phyloP scores from a whole-genome alignment of 2,888 invertebrate genomes.

The Agrotis exclamationis region DNA sequence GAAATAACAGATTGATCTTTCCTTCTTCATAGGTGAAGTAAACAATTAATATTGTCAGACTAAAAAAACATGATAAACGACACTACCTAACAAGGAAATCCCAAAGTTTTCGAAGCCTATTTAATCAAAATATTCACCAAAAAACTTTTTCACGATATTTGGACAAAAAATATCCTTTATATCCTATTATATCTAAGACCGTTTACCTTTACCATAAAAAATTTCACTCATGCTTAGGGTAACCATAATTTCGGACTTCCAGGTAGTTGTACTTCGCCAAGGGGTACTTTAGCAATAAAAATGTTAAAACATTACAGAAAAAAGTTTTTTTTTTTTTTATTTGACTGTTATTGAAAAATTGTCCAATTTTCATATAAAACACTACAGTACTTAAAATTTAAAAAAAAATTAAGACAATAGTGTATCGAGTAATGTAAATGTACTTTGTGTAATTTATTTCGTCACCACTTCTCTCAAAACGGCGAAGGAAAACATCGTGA shows the following conservation, averaged over 20 bases:
- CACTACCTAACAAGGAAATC: not conserved
- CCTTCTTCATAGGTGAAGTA: not conserved
- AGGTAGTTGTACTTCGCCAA: no score
- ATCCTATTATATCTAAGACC: constrained; percentile 19
- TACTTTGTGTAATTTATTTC: no score
- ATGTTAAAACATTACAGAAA: no score
- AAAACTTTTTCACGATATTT: constrained; percentile 19
- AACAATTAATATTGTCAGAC: not conserved
- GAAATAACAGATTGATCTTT: not conserved
- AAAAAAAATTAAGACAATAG: no score
- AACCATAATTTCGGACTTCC: not conserved
- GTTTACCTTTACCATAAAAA: constrained; percentile 39
- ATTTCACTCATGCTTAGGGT: constrained; percentile 10
- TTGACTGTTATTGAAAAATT: no score
- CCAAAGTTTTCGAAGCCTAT: not conserved
- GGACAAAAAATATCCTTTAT: constrained; percentile 22
- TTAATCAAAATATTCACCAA: not conserved
- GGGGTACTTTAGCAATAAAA: no score
- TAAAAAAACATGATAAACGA: not conserved
- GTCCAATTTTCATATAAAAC: no score
- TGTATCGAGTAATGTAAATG: no score
- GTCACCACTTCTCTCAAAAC: no score
- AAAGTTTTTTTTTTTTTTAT: no score
- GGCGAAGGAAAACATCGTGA: no score
- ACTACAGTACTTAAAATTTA: no score